Evolutionary conservation across 2,888 invertebrate species (phyloP).

Genomic region (Hymenopus coronatus): DNA sequence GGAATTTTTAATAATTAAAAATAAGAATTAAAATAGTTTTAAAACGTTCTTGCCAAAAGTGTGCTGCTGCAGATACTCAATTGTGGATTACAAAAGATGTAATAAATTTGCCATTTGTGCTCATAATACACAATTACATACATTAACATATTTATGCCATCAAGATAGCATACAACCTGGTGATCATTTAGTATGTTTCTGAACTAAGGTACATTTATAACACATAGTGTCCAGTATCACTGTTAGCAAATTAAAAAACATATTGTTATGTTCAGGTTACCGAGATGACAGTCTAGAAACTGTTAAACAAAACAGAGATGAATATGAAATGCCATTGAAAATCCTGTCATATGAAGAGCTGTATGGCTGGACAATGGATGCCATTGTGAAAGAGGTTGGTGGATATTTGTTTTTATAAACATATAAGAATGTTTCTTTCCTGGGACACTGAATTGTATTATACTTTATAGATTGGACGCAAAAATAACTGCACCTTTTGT

Average conservation of each 20-base stretch:
- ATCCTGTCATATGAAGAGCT: slow-evolving; percentile 95
- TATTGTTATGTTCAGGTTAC: slow-evolving; percentile 56
- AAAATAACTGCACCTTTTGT: slow-evolving; percentile 96
- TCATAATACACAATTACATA: too few species aligned
- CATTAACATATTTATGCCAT: too few species aligned
- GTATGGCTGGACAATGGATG: slow-evolving; percentile 99
- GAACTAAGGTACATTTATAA: not conserved
- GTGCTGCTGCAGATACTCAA: too few species aligned
- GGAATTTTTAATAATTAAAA: too few species aligned
- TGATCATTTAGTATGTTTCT: too few species aligned
- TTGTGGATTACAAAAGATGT: too few species aligned
- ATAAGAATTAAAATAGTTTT: too few species aligned
- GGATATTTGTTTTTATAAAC: not conserved
- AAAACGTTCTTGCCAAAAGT: too few species aligned
- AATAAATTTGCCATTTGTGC: too few species aligned
- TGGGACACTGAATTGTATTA: not conserved
- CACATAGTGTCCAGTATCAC: not conserved
- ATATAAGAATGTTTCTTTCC: not conserved
- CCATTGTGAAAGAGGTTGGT: slow-evolving; percentile 69
- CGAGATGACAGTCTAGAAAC: slow-evolving; percentile 96
- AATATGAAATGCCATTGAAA: slow-evolving; percentile 90
- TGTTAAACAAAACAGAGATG: slow-evolving; percentile 89
- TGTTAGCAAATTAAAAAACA: too few species aligned
- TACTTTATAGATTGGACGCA: slow-evolving; percentile 63
- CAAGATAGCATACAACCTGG: too few species aligned